Conservation (phyloP, 1,140 invertebrate genomes). For the Temnothorax nylanderi region DNA sequence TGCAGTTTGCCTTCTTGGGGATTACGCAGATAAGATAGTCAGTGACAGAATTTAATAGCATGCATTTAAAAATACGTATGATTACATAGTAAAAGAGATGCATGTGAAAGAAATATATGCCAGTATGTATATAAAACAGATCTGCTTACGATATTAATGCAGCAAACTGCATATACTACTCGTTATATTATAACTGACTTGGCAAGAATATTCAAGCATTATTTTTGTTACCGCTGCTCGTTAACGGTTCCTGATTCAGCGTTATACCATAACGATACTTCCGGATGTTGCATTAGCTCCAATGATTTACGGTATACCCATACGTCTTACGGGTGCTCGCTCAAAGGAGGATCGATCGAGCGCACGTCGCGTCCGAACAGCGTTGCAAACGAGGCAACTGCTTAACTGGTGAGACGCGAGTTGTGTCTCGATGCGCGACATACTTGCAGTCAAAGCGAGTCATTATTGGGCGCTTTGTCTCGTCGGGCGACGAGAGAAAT, state of each 20-base stretch:
- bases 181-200: neutral
- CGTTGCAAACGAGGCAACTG: constrained; percentile 47
- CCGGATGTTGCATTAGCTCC: constrained; percentile 21
- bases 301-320: constrained; percentile 41
- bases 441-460: constrained; percentile 49
- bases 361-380: constrained; percentile 10
- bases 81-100: neutral
- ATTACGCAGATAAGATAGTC: neutral
- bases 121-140: neutral
- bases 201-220: neutral
- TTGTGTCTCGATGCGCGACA: constrained; percentile 34
- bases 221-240: neutral
- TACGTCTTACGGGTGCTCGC: constrained; percentile 7
- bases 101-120: neutral
- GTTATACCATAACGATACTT: neutral
- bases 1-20: neutral
- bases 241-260: neutral
- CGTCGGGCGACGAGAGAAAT: constrained; percentile 15
- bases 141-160: neutral
- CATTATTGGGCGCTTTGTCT: constrained; percentile 55
- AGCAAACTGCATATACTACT: neutral
- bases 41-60: neutral
- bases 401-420: constrained; percentile 22
- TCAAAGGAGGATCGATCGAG: constrained; percentile 42
- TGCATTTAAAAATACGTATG: neutral